Evolutionary conservation across 2,113 vertebrate genomes (phyloP).

Genomic region (Ictalurus furcatus): DNA sequence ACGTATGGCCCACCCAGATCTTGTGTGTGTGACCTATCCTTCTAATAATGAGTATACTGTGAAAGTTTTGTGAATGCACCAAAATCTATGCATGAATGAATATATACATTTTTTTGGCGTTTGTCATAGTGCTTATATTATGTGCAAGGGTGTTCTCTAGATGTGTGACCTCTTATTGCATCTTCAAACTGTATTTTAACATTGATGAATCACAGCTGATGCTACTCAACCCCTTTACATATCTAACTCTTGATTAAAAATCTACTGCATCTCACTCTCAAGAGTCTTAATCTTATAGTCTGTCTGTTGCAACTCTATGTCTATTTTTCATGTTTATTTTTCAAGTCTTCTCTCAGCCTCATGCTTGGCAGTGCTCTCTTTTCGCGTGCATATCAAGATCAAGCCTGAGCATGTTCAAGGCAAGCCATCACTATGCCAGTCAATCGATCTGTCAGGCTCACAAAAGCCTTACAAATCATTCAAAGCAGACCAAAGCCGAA

Average conservation of each 20-base stretch:
- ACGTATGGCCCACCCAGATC: constrained; percentile 49
- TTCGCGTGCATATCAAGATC: constrained; percentile 58
- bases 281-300: neutral
- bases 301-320: constrained; percentile 46
- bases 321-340: constrained; percentile 62
- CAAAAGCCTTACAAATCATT: constrained; percentile 58
- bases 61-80: constrained; percentile 27
- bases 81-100: neutral
- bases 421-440: constrained; percentile 60
- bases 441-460: constrained; percentile 60
- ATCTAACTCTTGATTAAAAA: constrained; percentile 29
- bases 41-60: constrained; percentile 31
- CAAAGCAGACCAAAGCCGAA: constrained; percentile 52
- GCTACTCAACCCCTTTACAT: constrained; percentile 51
- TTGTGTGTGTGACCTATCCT: constrained; percentile 15
- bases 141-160: constrained; percentile 24
- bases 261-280: constrained; percentile 23
- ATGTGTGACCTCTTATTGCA: neutral
- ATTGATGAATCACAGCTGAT: constrained; percentile 56
- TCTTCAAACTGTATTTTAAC: neutral
- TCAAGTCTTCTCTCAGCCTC: constrained; percentile 57
- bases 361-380: constrained; percentile 53
- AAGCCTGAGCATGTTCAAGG: constrained; percentile 65
- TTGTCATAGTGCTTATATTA: constrained; percentile 6
- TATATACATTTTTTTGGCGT: neutral